phyloP scores from a whole-genome alignment of 2,113 vertebrate genomes.

The Prunella himalayana region DNA sequence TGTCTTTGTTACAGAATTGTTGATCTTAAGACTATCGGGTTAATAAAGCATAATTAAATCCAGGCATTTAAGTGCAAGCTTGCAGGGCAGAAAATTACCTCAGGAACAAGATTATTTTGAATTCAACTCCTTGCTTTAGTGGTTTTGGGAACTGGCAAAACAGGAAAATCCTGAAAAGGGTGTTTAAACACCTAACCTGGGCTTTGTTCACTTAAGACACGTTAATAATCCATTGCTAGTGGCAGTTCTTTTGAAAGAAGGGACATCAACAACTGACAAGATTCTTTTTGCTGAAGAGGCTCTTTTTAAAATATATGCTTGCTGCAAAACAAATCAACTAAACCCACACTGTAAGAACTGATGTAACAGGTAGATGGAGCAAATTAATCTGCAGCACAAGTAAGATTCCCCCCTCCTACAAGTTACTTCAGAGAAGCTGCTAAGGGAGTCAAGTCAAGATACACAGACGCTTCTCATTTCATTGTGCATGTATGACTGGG shows the following conservation, averaged over 20 bases:
- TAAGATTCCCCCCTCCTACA: not conserved
- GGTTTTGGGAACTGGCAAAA: constrained; percentile 39
- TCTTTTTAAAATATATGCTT: not conserved
- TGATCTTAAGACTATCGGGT: not conserved
- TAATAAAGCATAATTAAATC: constrained; percentile 26
- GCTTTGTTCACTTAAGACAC: constrained; percentile 23
- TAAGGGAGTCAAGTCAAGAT: not conserved
- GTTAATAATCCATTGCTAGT: constrained; percentile 49
- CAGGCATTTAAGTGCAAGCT: constrained; percentile 3
- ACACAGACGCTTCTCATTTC: not conserved
- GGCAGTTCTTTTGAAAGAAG: constrained; percentile 33
- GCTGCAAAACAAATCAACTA: not conserved
- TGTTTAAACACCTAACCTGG: constrained; percentile 22
- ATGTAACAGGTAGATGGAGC: constrained; percentile 49
- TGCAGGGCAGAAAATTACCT: constrained; percentile 28
- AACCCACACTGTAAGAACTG: not conserved
- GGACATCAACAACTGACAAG: not conserved
- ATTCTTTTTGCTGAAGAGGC: not conserved
- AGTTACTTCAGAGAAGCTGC: constrained; percentile 16
- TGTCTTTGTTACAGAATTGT: not conserved
- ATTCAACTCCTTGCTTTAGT: constrained; percentile 17
- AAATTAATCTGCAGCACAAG: not conserved
- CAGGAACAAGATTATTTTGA: constrained; percentile 45
- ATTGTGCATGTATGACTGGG: not conserved
- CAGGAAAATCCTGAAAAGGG: constrained; percentile 50